These are phyloP conservation scores for Tenualosa ilisha DNA, from an alignment of 2,797 vertebrate genomes.

Conservation along the genomic window DNA sequence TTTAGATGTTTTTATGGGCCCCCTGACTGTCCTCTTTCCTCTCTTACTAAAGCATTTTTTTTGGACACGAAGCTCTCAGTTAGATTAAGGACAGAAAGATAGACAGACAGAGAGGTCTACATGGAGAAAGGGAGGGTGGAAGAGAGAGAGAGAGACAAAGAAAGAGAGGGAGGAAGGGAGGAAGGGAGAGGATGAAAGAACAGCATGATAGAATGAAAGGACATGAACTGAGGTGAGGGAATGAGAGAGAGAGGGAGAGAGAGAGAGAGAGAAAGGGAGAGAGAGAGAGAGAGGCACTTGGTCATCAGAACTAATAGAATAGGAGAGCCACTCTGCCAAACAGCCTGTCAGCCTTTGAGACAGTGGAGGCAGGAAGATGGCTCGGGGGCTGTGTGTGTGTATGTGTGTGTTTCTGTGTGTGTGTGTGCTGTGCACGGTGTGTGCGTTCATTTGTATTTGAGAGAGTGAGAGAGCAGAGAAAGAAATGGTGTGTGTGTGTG, in stretches of 20 bases:
- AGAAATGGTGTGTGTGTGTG: background rate
- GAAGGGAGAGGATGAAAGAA: slow-evolving; percentile 37
- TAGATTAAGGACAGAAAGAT: slow-evolving; percentile 40
- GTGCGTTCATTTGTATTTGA: background rate
- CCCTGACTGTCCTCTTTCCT: slow-evolving; percentile 42
- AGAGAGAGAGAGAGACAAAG: slow-evolving; percentile 32
- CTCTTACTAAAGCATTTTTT: slow-evolving; percentile 42
- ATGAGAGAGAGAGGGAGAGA: slow-evolving; percentile 58
- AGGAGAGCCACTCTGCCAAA: slow-evolving; percentile 11
- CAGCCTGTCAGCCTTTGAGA: slow-evolving; percentile 23
- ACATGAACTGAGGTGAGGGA: slow-evolving; percentile 19
- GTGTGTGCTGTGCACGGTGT: background rate
- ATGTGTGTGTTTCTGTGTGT: slow-evolving; percentile 11
- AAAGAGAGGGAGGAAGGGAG: background rate
- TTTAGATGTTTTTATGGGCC: background rate
- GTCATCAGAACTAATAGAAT: slow-evolving; percentile 22
- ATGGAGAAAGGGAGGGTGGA: slow-evolving; percentile 30
- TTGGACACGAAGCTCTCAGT: slow-evolving; percentile 39
- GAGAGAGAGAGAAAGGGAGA: slow-evolving; percentile 51
- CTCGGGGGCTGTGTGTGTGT: slow-evolving; percentile 4
- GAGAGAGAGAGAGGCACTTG: slow-evolving; percentile 36
- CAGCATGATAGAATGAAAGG: background rate
- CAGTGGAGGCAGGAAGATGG: slow-evolving; percentile 18
- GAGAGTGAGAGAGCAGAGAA: slow-evolving; percentile 24
- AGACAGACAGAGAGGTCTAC: slow-evolving; percentile 28